Conservation (phyloP, 2,113 vertebrate species). For the Serinus canaria region DNA sequence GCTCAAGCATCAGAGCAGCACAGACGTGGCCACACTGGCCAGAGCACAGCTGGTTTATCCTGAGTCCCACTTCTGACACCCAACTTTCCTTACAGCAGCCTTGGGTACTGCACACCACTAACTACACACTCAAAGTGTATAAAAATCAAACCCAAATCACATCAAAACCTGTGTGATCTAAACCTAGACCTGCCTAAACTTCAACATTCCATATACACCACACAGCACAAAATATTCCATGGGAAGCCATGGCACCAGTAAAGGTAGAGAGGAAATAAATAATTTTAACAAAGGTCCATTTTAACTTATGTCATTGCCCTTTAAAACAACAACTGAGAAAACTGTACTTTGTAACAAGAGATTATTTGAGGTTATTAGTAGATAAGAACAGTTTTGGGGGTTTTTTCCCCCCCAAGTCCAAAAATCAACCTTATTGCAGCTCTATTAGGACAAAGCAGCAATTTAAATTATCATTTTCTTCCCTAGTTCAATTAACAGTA, state of each 20-base stretch:
- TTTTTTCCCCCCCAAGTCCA: not conserved
- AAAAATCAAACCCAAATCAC: not conserved
- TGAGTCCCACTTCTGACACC: not conserved
- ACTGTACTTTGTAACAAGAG: not conserved
- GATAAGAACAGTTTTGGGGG: not conserved
- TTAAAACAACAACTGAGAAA: not conserved
- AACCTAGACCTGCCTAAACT: slow-evolving; percentile 32
- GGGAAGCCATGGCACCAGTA: not conserved
- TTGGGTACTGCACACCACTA: not conserved
- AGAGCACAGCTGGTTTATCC: not conserved
- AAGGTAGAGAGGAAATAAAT: not conserved
- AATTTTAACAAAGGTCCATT: not conserved
- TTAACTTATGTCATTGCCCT: not conserved
- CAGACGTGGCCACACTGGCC: rapidly evolving
- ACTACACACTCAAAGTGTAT: rapidly evolving
- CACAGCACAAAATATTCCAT: not conserved
- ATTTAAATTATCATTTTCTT: not conserved
- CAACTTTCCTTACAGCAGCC: not conserved
- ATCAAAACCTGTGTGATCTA: not conserved
- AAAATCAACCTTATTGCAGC: not conserved
- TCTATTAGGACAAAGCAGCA: not conserved
- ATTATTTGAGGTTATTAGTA: not conserved
- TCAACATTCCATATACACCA: not conserved
- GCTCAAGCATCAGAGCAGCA: not conserved
- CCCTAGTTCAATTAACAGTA: not conserved